Evolutionary conservation across 1,140 invertebrate genomes (phyloP).

Genomic region (Rhynchophorus ferrugineus): DNA sequence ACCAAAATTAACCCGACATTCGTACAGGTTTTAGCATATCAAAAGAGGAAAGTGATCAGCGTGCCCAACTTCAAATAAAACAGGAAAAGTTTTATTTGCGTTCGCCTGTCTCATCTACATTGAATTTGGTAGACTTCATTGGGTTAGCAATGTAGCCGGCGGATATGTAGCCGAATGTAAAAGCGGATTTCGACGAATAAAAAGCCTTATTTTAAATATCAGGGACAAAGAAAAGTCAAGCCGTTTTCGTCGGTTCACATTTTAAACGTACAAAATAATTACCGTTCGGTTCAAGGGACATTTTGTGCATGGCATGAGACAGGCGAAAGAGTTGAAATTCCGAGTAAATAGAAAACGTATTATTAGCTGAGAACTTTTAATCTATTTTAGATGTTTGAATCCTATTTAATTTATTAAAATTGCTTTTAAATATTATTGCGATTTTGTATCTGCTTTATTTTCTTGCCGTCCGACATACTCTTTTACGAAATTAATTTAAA

Average conservation of each 20-base stretch:
- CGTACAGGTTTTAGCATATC: slow-evolving; percentile 17
- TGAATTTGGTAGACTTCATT: slow-evolving; percentile 37
- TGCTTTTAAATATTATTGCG: too few species aligned
- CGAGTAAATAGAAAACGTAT: too few species aligned
- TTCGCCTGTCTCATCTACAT: slow-evolving; percentile 36
- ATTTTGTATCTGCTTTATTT: too few species aligned
- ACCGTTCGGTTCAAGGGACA: neutral
- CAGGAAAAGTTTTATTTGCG: slow-evolving; percentile 34
- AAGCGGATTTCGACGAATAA: slow-evolving; percentile 25
- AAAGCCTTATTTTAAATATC: slow-evolving; percentile 19
- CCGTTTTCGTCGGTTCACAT: slow-evolving; percentile 6
- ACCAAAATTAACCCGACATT: slow-evolving; percentile 9
- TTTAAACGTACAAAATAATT: slow-evolving; percentile 2
- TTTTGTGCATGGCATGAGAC: too few species aligned
- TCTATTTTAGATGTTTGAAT: too few species aligned
- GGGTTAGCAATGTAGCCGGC: slow-evolving; percentile 33
- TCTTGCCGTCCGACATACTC: too few species aligned
- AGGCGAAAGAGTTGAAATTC: too few species aligned
- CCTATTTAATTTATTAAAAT: too few species aligned
- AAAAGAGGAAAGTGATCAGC: slow-evolving; percentile 31
- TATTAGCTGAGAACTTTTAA: too few species aligned
- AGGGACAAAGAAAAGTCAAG: slow-evolving; percentile 10
- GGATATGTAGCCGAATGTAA: slow-evolving; percentile 31
- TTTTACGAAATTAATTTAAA: too few species aligned
- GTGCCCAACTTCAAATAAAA: slow-evolving; percentile 34